Base-by-base conservation (phyloP, 2,113 vertebrate species). In the Forbesichthys papilliferus region DNA sequence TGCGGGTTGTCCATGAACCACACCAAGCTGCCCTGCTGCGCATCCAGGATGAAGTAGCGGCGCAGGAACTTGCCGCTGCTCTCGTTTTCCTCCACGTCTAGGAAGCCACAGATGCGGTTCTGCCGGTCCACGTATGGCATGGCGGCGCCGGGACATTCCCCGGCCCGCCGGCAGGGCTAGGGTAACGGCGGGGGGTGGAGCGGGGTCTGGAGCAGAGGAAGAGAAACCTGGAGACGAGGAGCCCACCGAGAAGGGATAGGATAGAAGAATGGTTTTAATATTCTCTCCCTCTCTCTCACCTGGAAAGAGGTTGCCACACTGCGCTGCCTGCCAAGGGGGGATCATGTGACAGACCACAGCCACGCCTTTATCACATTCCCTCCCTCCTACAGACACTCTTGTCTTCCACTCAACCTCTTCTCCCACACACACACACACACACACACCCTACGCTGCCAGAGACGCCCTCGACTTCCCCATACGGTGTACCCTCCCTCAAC, bases 1-100 rank as follows among this genome's bases (percentile, higher is more conserved):
- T 99, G 97, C 67, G 97, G 97, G 91, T 98, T 98, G 89, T 99
- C 97, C 97, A 98, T 98, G 91, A 96, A 99, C 97, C 97, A 98
- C 47, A 98, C 94, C 86, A 99, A 92, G 80, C 92, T 98, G 27
- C 97, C 95, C 83, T 94, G 95, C 81, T 92, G 93, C 0, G 95
- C 96, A 88, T 99, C 96, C 93, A 99, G 85, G 61, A 99, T 98
- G 86, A 99, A 99, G 91, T 99, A 99, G 42, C 97, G 92, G 6
- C 97, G 95, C 79, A 98, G 92, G 89, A 99, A 99, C 75, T 98
- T 98, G 68, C 97, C 97, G 20, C 96, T 98, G 78, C 94, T 96
- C 88, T 99, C 97, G 91, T 95, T 95, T 93, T 99, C 97, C 86
- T 98, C 97, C 75, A 99, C 98, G 87, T 98, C 97, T 82, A 99